Conservation (phyloP, 2,113 vertebrate genomes). For the Nycticorax nycticorax region DNA sequence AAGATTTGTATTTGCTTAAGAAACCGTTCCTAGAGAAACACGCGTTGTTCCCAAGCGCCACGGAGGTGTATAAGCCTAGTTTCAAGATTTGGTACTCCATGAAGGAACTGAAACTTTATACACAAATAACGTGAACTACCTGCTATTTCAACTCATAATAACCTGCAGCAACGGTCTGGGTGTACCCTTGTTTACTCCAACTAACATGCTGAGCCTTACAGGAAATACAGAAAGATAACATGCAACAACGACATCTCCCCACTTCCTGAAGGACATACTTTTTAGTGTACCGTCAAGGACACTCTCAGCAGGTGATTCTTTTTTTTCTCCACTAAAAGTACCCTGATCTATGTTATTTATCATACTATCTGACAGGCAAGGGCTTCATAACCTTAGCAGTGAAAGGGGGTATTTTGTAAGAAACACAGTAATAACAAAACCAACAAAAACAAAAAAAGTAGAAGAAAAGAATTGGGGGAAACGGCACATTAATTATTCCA, state of each 20-base stretch:
- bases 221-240: constrained; percentile 22
- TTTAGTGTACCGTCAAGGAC: background rate
- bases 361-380: background rate
- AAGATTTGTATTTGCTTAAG: background rate
- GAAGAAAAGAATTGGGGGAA: background rate
- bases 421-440: background rate
- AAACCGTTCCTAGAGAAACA: background rate
- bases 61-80: background rate
- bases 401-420: background rate
- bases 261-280: constrained; percentile 18
- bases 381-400: background rate
- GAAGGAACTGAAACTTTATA: background rate
- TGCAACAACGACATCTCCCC: background rate
- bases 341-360: background rate
- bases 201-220: background rate
- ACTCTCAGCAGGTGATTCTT: background rate
- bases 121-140: background rate
- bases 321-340: background rate
- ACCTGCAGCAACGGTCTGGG: background rate
- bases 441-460: background rate
- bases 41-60: fast-evolving
- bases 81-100: background rate
- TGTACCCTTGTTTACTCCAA: constrained; percentile 22
- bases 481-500: background rate
- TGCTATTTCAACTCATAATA: background rate